Conservation (phyloP, 2,888 invertebrate genomes). For the Polymixis lichenea region DNA sequence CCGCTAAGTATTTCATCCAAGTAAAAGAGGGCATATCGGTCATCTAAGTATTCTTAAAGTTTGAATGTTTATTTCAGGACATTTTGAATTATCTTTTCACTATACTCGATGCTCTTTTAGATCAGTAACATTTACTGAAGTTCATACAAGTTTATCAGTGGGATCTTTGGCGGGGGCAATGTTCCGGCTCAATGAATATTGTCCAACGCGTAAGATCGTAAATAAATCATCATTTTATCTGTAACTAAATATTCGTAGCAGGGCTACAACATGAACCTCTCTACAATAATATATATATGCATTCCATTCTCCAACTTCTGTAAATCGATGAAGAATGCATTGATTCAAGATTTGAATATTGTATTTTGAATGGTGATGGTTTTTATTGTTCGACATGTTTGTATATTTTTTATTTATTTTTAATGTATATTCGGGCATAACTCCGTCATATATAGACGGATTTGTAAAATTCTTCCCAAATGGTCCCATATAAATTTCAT, state of each 20-base stretch:
- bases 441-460: too few relatives aligned
- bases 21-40: not conserved
- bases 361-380: not conserved
- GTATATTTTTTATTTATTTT: too few relatives aligned
- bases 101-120: not conserved
- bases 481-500: too few relatives aligned
- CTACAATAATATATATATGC: not conserved
- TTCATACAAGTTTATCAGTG: constrained; percentile 27
- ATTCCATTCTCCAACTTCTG: too few relatives aligned
- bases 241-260: not conserved
- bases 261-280: not conserved
- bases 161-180: constrained; percentile 20
- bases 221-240: constrained; percentile 20
- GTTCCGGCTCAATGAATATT: constrained; percentile 54
- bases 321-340: not conserved
- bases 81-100: not conserved
- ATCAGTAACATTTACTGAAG: not conserved
- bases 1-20: too few relatives aligned
- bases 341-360: not conserved
- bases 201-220: not conserved
- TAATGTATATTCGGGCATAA: too few relatives aligned
- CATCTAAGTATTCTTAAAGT: not conserved
- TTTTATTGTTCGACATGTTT: too few relatives aligned
- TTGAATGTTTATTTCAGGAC: not conserved
- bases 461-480: too few relatives aligned